phyloP scores from a whole-genome alignment of 2,113 vertebrate genomes.

The Jacana jacana region DNA sequence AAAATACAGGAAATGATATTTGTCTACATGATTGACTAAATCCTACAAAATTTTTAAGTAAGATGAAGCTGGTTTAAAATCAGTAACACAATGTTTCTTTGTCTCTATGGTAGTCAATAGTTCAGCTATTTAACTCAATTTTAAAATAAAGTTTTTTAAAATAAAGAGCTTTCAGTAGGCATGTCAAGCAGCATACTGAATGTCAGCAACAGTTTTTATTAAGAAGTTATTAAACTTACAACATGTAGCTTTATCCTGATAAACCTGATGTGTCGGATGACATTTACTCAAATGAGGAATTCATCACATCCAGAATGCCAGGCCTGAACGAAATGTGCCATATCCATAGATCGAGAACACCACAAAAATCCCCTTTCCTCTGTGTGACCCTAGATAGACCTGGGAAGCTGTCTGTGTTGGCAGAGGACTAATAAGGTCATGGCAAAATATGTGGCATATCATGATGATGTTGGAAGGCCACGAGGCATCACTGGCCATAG shows the following conservation, averaged over 20 bases:
- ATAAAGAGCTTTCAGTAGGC: neutral
- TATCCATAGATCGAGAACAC: neutral
- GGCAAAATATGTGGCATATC: neutral
- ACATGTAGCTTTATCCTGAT: neutral
- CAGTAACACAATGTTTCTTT: neutral
- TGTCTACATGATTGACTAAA: slow-evolving; percentile 10
- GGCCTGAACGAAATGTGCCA: neutral
- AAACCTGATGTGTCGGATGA: neutral
- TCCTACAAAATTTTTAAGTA: neutral
- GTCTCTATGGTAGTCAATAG: neutral
- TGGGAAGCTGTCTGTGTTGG: neutral
- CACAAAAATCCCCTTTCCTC: neutral
- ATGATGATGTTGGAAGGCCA: neutral
- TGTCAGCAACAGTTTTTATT: neutral
- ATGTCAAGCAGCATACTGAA: neutral
- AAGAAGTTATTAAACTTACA: neutral
- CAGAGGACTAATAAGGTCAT: neutral
- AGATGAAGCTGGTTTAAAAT: neutral
- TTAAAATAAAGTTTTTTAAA: slow-evolving; percentile 8
- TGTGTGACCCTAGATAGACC: neutral
- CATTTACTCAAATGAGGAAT: neutral
- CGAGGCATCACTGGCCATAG: neutral
- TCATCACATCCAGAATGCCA: neutral
- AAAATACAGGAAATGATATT: neutral
- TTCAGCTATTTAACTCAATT: neutral